Evolutionary conservation across 2,113 vertebrate genomes (phyloP).

Genomic region (Saimiri boliviensis): DNA sequence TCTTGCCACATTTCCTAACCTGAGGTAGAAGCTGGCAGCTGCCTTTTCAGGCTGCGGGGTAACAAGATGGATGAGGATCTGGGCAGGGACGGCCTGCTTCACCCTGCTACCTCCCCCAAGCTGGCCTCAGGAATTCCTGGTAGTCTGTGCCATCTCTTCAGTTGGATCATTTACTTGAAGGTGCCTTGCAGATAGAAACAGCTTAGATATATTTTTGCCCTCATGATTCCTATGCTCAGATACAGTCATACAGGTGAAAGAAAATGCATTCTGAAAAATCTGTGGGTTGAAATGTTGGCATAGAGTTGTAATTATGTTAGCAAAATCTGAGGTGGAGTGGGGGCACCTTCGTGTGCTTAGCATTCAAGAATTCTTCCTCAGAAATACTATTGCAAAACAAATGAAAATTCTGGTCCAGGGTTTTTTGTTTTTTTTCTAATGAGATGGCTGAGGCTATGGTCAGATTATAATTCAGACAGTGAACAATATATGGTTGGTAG

Average conservation of each 20-base stretch:
- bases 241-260: neutral
- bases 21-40: neutral
- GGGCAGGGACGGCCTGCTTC: neutral
- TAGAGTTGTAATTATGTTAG: neutral
- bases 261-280: neutral
- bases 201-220: neutral
- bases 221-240: neutral
- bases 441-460: neutral
- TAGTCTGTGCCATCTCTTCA: neutral
- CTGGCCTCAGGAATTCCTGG: neutral
- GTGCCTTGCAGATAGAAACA: neutral
- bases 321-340: neutral
- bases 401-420: neutral
- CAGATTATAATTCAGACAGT: neutral
- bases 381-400: neutral
- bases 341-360: neutral
- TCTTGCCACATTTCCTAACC: accelerated
- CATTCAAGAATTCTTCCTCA: neutral
- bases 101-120: accelerated
- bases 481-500: neutral
- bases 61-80: accelerated
- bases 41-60: neutral
- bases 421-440: neutral
- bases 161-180: neutral
- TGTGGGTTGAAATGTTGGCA: constrained; percentile 2